Conservation (phyloP, 1,140 invertebrate genomes). For the Sarcophaga peregrina region DNA sequence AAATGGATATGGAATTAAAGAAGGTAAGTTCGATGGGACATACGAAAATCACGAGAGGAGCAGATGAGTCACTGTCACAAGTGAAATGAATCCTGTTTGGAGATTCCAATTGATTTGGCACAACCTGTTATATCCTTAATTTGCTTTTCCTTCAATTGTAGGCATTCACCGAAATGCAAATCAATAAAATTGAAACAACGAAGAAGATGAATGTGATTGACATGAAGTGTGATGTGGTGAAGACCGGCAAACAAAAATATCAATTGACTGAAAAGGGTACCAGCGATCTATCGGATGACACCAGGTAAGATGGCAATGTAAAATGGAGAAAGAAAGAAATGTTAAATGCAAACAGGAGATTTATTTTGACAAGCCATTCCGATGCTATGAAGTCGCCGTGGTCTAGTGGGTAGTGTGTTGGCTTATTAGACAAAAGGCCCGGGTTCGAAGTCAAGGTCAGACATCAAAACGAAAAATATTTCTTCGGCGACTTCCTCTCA, state of each 20-base stretch:
- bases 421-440: too few relatives aligned
- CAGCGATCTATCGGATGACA: constrained; percentile 56
- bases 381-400: too few relatives aligned
- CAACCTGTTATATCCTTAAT: background rate
- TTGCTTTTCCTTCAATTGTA: constrained; percentile 39
- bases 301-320: constrained; percentile 49
- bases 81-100: background rate
- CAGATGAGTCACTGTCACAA: background rate
- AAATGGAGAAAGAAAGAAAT: background rate
- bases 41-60: background rate
- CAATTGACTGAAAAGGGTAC: constrained; percentile 61
- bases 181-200: constrained; percentile 64
- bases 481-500: too few relatives aligned
- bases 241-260: constrained; percentile 64
- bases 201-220: constrained; percentile 66
- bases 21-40: constrained; percentile 51
- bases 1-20: constrained; percentile 65
- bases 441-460: too few relatives aligned
- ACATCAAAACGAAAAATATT: too few relatives aligned
- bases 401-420: too few relatives aligned
- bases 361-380: too few relatives aligned
- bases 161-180: constrained; percentile 66
- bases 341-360: background rate
- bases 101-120: background rate
- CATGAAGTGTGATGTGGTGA: constrained; percentile 63